Base-by-base conservation (phyloP, 2,797 vertebrate genomes). In the Chlorospingus flavigularis region DNA sequence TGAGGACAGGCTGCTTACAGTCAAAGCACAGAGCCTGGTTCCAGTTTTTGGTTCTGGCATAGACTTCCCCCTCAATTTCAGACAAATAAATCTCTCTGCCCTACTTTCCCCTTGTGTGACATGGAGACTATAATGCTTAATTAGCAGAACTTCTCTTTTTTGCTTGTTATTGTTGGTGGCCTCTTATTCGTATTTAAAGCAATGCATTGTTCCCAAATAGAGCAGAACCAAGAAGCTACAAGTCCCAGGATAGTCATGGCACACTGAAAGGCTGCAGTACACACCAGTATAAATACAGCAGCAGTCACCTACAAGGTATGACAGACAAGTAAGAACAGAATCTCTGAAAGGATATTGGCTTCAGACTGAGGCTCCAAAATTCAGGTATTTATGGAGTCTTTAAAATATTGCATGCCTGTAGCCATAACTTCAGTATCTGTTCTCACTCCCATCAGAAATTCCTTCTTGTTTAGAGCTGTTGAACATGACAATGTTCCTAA, bases 141-240 rank as follows among this genome's bases (percentile, higher is more conserved):
- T 45, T 57, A 92, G 28, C 30, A 58, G 53, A 71, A 82, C 15
- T 82, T 58, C 14, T 65, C 17, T 85, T 77, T 75, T 81, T 12
- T 17, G 21, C 31, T 77, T 42, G 4, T 58, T 78, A 16, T 31
- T 55, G 20, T 43, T 91, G n/a, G 70, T 85, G 63, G 5, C 58
- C 73, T 96, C 96, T 94, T 95, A 55, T 87, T 92, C 10, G 6
- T 68, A 17, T 37, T 80, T 74, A 54, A 78, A 58, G 54, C 60
- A 28, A 9, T 18, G 20, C n/a, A 13, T 50, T 83, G 35, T 18
- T 91, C 50, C 54, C 28, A 83, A 90, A 80, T 8, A 83, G 68
- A 88, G 60, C 90, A 88, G 82, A 88, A 83, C 31, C 30, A 83
- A 95, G 85, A 79, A 88, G 15, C 20, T 79, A 13, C 26, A 40